Evolutionary conservation across 2,797 vertebrate species (phyloP).

Genomic region (Xyrichtys novacula): DNA sequence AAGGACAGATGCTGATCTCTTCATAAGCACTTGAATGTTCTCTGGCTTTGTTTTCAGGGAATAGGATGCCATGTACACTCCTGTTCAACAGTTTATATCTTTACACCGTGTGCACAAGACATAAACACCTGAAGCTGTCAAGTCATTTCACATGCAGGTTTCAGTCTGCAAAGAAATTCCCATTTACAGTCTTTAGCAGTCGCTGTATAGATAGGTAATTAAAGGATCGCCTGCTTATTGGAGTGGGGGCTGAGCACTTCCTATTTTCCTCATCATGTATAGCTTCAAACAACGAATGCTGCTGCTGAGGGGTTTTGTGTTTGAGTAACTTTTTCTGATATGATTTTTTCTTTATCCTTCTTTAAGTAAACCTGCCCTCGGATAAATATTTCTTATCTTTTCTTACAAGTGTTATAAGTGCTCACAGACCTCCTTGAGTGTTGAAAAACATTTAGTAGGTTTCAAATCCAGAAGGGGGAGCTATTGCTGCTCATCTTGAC

Average conservation of each 20-base stretch:
- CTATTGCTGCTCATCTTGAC: slow-evolving; percentile 61
- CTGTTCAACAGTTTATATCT: slow-evolving; percentile 16
- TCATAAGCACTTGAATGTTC: slow-evolving; percentile 47
- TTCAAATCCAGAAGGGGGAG: slow-evolving; percentile 68
- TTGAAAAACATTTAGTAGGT: slow-evolving; percentile 4
- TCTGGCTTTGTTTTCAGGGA: slow-evolving; percentile 31
- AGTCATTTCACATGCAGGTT: background rate
- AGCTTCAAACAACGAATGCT: too few species aligned
- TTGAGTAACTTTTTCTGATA: too few species aligned
- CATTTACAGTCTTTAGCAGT: background rate
- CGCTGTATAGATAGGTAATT: background rate
- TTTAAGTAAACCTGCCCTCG: too few species aligned
- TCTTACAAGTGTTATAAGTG: too few species aligned
- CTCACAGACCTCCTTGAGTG: background rate
- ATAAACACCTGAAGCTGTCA: background rate
- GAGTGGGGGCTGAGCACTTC: background rate
- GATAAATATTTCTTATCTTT: too few species aligned
- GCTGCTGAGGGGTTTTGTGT: too few species aligned
- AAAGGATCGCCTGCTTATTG: background rate
- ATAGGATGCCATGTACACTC: slow-evolving; percentile 17
- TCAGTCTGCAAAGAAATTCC: background rate
- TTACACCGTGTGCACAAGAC: background rate
- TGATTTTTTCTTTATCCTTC: too few species aligned
- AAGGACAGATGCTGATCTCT: slow-evolving; percentile 62
- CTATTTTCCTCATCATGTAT: background rate